Evolutionary conservation across 1,140 invertebrate species (phyloP).

Genomic region (Lethocerus indicus): DNA sequence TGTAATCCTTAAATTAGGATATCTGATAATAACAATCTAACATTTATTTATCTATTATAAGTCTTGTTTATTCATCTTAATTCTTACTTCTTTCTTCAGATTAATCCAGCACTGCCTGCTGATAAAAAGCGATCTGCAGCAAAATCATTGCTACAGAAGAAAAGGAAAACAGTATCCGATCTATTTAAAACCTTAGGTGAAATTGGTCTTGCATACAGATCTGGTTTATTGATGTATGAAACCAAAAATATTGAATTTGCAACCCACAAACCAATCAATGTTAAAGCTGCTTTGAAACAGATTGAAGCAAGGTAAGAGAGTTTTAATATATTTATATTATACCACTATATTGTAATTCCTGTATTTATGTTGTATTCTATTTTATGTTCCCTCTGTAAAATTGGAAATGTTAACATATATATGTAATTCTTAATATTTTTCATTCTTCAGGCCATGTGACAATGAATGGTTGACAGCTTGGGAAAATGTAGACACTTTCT

Average conservation of each 20-base stretch:
- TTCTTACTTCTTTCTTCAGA: slow-evolving; percentile 23
- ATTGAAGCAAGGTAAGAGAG: slow-evolving; percentile 27
- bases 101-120: slow-evolving; percentile 41
- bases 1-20: too few species aligned
- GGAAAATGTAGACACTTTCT: slow-evolving; percentile 58
- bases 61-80: neutral
- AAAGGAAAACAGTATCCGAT: slow-evolving; percentile 64
- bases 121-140: slow-evolving; percentile 63
- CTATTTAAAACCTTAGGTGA: slow-evolving; percentile 58
- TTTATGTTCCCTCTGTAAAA: neutral
- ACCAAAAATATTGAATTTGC: slow-evolving; percentile 22
- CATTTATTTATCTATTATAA: too few species aligned
- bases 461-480: slow-evolving; percentile 39
- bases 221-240: slow-evolving; percentile 41
- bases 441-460: slow-evolving; percentile 29
- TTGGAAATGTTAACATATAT: neutral
- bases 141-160: slow-evolving; percentile 65
- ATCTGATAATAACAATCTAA: too few species aligned
- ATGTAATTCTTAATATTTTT: neutral
- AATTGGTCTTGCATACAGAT: slow-evolving; percentile 63
- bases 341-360: neutral
- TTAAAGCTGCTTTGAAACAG: slow-evolving; percentile 30
- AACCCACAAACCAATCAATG: slow-evolving; percentile 38
- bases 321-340: slow-evolving; percentile 8
- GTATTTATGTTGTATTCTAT: neutral